Percentiles rank a stretch among this genome's conserved stretches.
These are phyloP conservation scores for Loxodonta africana DNA, from an alignment of 2,113 vertebrate genomes.

Conservation along the genomic window DNA sequence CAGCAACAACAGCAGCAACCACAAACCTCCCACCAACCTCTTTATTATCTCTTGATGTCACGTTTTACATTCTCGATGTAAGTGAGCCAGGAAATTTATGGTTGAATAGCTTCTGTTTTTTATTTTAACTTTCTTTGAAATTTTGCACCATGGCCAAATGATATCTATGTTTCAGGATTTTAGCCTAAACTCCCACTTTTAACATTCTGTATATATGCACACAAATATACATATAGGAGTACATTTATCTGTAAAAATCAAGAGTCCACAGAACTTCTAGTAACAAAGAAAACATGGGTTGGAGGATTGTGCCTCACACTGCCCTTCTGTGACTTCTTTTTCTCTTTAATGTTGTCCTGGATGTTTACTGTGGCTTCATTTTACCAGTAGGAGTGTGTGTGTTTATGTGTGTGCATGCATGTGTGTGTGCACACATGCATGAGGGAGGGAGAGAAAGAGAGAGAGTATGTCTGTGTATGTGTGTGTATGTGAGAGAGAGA, in stretches of 20 bases:
- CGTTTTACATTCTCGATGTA: background rate
- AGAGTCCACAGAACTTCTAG: background rate
- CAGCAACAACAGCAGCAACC: background rate
- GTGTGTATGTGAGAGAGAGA: background rate
- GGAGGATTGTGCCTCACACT: background rate
- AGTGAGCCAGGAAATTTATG: background rate
- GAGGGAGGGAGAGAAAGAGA: no score
- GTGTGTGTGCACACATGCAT: background rate
- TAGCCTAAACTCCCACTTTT: background rate
- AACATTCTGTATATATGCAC: background rate
- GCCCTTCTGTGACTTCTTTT: background rate
- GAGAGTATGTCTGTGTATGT: background rate
- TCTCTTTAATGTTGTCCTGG: background rate
- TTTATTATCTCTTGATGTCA: background rate
- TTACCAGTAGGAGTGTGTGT: background rate
- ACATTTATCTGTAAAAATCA: background rate
- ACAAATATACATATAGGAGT: background rate
- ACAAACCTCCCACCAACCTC: background rate
- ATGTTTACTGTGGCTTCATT: background rate
- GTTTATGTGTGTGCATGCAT: background rate
- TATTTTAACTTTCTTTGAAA: background rate
- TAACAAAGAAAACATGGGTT: background rate
- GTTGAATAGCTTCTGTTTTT: background rate
- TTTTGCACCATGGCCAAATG: background rate
- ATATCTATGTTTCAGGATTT: background rate